Percentiles rank a stretch among this genome's conserved stretches.
Evolutionary conservation across 2,888 invertebrate genomes (phyloP).

Genomic region (Drosophila suboccidentalis): DNA sequence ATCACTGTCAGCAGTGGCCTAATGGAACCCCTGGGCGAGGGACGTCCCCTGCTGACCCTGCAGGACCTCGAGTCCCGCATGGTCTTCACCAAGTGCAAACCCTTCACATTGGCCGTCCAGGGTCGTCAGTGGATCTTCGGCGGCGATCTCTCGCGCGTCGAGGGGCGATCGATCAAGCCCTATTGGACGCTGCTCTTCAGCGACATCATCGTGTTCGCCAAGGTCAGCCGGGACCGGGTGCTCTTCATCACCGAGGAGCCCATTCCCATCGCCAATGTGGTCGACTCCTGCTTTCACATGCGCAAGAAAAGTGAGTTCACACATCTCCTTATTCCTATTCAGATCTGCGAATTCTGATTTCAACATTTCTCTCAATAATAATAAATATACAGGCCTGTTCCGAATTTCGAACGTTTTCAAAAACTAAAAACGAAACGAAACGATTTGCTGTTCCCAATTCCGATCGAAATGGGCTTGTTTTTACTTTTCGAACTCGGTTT

Average conservation of each 20-base stretch:
- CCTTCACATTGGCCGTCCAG: conserved; percentile 93
- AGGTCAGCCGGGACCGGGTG: conserved; percentile 94
- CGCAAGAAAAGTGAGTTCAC: conserved; percentile 90
- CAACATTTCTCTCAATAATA: too few species aligned
- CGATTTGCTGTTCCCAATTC: too few species aligned
- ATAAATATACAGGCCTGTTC: too few species aligned
- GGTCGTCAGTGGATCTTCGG: conserved; percentile 96
- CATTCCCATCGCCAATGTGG: conserved; percentile 91
- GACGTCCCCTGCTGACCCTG: conserved; percentile 92
- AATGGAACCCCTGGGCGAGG: conserved; percentile 94
- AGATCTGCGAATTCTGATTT: too few species aligned
- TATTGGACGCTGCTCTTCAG: conserved; percentile 95
- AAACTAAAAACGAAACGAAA: too few species aligned
- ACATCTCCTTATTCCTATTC: too few species aligned
- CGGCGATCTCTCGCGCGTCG: conserved; percentile 93
- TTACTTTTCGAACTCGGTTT: too few species aligned
- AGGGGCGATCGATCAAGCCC: conserved; percentile 92
- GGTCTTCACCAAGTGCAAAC: conserved; percentile 96
- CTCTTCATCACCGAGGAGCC: conserved; percentile 96
- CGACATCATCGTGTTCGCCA: conserved; percentile 94
- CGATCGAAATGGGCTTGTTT: too few species aligned
- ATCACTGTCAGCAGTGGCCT: conserved; percentile 93
- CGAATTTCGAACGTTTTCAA: too few species aligned
- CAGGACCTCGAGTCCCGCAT: conserved; percentile 94
- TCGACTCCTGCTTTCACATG: conserved; percentile 94